A percentile compares a stretch with the other conserved stretches of the same genome.
These are phyloP conservation scores for Umimayanthus kanabou DNA, from an alignment of 92 coral and sea anemone species.

Conservation along the genomic window DNA sequence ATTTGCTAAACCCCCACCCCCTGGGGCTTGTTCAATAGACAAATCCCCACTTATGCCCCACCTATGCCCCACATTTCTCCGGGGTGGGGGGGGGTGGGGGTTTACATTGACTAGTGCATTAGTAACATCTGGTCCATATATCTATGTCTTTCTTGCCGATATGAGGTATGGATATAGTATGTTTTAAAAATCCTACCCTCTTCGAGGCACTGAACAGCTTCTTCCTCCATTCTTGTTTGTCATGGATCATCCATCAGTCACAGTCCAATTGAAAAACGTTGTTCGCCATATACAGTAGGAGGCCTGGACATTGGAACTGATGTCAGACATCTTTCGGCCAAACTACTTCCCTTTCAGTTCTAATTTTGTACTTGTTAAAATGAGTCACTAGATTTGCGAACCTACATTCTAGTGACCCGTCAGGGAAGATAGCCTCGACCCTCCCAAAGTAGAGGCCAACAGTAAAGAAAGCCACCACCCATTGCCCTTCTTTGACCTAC, in stretches of 20 bases:
- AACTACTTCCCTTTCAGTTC: neutral
- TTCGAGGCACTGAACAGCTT: neutral
- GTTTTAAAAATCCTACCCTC: neutral
- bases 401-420: neutral
- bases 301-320: neutral
- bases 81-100: too few species aligned
- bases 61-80: too few species aligned
- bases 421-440: neutral
- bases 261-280: neutral
- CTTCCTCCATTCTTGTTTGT: constrained; percentile 6
- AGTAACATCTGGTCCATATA: too few species aligned
- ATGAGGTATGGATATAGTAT: too few species aligned
- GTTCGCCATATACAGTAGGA: constrained; percentile 9
- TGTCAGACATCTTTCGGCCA: neutral
- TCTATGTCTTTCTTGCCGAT: too few species aligned
- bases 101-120: too few species aligned
- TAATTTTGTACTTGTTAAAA: neutral
- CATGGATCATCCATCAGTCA: neutral
- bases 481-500: neutral
- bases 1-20: too few species aligned
- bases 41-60: too few species aligned
- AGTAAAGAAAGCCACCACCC: neutral
- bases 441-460: constrained; percentile 2
- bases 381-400: neutral
- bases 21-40: too few species aligned